Evolutionary conservation across 2,888 invertebrate genomes (phyloP).

Genomic region (Tiliacea citrago): DNA sequence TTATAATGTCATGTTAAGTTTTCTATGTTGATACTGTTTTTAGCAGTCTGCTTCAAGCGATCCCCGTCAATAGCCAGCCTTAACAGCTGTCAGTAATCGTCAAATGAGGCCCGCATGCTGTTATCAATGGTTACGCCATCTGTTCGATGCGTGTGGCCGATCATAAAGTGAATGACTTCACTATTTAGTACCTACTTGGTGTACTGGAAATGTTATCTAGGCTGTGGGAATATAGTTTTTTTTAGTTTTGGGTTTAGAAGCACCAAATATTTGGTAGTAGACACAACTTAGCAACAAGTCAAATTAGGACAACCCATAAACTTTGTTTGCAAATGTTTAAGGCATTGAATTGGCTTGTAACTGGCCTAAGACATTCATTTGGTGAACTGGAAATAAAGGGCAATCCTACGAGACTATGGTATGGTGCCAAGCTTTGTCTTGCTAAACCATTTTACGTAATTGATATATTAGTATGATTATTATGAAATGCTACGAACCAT

Average conservation of each 20-base stretch:
- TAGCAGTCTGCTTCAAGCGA: not conserved
- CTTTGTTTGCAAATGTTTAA: slow-evolving; percentile 12
- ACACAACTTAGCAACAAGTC: not conserved
- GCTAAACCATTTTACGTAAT: slow-evolving; percentile 53
- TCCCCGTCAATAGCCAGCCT: slow-evolving; percentile 24
- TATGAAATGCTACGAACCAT: slow-evolving; percentile 46
- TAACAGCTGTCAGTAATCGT: slow-evolving; percentile 56
- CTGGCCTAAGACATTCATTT: slow-evolving; percentile 23
- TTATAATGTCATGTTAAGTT: not conserved
- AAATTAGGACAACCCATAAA: not conserved
- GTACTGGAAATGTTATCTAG: slow-evolving; percentile 31
- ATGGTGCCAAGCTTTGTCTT: slow-evolving; percentile 41
- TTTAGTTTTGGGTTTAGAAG: slow-evolving; percentile 1
- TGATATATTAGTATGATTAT: slow-evolving; percentile 47
- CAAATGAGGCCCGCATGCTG: slow-evolving; percentile 63
- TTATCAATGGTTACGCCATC: slow-evolving; percentile 65
- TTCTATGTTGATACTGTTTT: not conserved
- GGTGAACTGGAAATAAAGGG: slow-evolving; percentile 26
- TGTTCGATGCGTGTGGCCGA: slow-evolving; percentile 65
- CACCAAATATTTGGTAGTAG: not conserved
- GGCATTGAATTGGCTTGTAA: slow-evolving; percentile 1
- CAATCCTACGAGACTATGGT: slow-evolving; percentile 4
- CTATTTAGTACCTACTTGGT: slow-evolving; percentile 50
- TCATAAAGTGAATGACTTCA: slow-evolving; percentile 49
- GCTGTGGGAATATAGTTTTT: slow-evolving; percentile 31